A percentile compares a stretch with the other conserved stretches of the same genome.
Conservation (phyloP, 2,113 vertebrate genomes). For the Podiceps cristatus region DNA sequence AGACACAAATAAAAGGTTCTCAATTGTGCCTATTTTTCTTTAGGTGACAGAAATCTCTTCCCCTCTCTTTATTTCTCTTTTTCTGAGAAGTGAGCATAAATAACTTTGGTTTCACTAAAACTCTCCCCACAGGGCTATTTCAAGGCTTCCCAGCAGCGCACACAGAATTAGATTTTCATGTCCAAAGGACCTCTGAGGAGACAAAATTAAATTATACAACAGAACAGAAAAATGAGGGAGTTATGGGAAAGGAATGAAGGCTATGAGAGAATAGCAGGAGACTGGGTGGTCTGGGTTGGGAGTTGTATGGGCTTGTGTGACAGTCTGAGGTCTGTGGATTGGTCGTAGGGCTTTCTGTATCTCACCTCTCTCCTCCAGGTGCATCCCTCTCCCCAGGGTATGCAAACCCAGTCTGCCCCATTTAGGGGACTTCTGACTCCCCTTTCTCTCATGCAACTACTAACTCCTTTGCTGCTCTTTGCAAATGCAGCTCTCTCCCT, state of each 20-base stretch:
- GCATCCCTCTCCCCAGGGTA: background rate
- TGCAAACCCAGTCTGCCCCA: background rate
- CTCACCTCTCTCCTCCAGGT: background rate
- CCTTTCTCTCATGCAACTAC: background rate
- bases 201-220: constrained; percentile 48
- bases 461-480: background rate
- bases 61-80: background rate
- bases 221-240: constrained; percentile 3
- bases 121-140: constrained; percentile 26
- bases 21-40: background rate
- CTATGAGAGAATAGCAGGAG: background rate
- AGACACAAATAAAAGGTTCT: background rate
- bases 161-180: constrained; percentile 54
- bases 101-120: constrained; percentile 22
- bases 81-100: constrained; percentile 1
- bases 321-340: background rate
- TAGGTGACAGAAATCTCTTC: background rate
- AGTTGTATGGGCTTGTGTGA: background rate
- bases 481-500: background rate
- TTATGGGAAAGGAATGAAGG: constrained; percentile 1
- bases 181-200: constrained; percentile 19
- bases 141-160: constrained; percentile 31
- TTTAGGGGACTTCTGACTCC: background rate
- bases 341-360: background rate
- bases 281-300: background rate